Conservation (phyloP, 2,797 vertebrate species). For the Hybognathus amarus region DNA sequence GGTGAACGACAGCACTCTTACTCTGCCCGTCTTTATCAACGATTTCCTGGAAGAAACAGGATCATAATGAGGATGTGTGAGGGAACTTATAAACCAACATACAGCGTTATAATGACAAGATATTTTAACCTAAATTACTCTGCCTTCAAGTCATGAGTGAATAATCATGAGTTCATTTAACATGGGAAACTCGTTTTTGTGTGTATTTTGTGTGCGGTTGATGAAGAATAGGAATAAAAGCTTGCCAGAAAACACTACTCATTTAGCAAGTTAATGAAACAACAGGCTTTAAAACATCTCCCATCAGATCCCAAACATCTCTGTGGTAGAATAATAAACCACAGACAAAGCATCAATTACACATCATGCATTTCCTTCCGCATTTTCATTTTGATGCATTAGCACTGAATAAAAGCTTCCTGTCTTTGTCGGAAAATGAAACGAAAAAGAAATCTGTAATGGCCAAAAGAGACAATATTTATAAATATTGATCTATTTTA, state of each 20-base stretch:
- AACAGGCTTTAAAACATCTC: background rate
- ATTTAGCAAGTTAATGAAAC: background rate
- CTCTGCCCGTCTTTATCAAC: constrained; percentile 96
- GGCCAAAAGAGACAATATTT: background rate
- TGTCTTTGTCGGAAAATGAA: background rate
- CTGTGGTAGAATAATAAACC: background rate
- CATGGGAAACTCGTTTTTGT: background rate
- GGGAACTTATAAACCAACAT: background rate
- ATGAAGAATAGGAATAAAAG: background rate
- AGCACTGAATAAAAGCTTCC: background rate
- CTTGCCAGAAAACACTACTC: background rate
- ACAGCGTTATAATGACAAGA: background rate
- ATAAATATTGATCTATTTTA: background rate
- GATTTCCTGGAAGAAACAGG: constrained; percentile 85
- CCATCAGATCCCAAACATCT: background rate
- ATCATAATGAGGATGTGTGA: background rate
- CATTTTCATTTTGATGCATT: background rate
- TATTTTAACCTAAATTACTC: background rate
- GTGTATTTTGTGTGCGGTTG: background rate
- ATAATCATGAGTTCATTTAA: background rate
- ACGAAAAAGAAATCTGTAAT: background rate
- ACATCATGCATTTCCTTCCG: background rate
- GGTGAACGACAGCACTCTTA: constrained; percentile 92
- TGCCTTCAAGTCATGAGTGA: background rate
- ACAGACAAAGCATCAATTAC: background rate